A percentile compares a stretch with the other conserved stretches of the same genome.
Evolutionary conservation across 2,888 invertebrate species (phyloP).

Genomic region (Scaptomyza parva): DNA sequence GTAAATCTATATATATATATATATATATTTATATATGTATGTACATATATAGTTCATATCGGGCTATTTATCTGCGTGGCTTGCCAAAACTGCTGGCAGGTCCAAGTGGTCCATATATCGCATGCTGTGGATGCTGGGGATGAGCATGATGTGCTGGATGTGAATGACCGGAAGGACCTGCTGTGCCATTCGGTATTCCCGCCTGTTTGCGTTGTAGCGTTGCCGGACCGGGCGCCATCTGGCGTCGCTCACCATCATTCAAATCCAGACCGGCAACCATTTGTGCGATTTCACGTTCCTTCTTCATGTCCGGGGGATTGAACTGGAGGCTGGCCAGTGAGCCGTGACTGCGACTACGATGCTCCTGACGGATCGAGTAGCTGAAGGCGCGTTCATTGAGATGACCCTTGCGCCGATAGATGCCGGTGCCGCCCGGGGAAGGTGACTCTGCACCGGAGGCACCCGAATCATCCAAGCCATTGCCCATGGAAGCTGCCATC

Average conservation of each 20-base stretch:
- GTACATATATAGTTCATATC: constrained; percentile 18
- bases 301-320: constrained; percentile 93
- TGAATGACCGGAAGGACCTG: constrained; percentile 22
- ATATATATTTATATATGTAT: too few species aligned
- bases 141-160: constrained; percentile 46
- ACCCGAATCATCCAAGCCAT: constrained; percentile 86
- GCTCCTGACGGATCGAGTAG: constrained; percentile 96
- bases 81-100: constrained; percentile 83
- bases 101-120: constrained; percentile 77
- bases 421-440: constrained; percentile 90
- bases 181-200: constrained; percentile 73
- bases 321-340: constrained; percentile 96
- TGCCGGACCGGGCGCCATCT: constrained; percentile 84
- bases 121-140: constrained; percentile 72
- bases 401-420: constrained; percentile 95
- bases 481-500: constrained; percentile 89
- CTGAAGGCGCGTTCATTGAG: constrained; percentile 96
- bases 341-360: constrained; percentile 96
- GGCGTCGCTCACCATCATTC: constrained; percentile 87
- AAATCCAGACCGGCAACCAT: constrained; percentile 95
- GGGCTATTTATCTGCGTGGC: constrained; percentile 82
- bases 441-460: constrained; percentile 86
- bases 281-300: constrained; percentile 96
- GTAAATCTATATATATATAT: constrained; percentile 29
- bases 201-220: constrained; percentile 82